Evolutionary conservation across 2,888 invertebrate species (phyloP).

Genomic region (Stenolophus ochropezus): DNA sequence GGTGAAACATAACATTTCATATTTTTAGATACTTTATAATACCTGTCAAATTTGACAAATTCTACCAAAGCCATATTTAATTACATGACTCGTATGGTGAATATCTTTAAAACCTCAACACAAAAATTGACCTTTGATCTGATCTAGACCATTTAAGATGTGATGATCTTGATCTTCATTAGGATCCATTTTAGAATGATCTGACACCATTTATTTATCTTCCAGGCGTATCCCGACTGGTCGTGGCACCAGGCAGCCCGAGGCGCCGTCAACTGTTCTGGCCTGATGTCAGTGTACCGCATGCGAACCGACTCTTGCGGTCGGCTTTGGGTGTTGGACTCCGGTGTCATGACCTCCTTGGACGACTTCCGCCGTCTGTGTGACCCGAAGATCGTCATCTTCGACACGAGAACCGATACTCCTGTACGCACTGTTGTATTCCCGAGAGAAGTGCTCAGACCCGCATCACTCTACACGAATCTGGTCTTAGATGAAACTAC

Average conservation of each 20-base stretch:
- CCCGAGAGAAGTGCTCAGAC: slow-evolving; percentile 84
- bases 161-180: no score
- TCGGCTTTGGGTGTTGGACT: slow-evolving; percentile 87
- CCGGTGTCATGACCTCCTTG: slow-evolving; percentile 83
- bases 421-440: slow-evolving; percentile 83
- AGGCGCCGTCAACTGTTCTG: slow-evolving; percentile 83
- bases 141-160: no score
- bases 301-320: slow-evolving; percentile 86
- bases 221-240: slow-evolving; percentile 71
- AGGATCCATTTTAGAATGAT: not conserved
- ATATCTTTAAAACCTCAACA: no score
- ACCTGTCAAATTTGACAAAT: no score
- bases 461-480: slow-evolving; percentile 86
- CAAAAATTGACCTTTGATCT: no score
- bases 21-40: no score
- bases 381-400: slow-evolving; percentile 87
- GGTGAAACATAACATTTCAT: no score
- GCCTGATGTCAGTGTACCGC: slow-evolving; percentile 87
- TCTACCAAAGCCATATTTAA: no score
- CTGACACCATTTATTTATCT: not conserved
- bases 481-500: slow-evolving; percentile 84
- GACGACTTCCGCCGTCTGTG: slow-evolving; percentile 82
- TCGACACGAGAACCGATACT: slow-evolving; percentile 84
- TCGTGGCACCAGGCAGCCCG: slow-evolving; percentile 84
- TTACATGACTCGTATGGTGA: no score